Percentiles rank a stretch among this genome's conserved stretches.
Evolutionary conservation across 2,797 vertebrate genomes (phyloP).

Genomic region (Tragelaphus oryx): DNA sequence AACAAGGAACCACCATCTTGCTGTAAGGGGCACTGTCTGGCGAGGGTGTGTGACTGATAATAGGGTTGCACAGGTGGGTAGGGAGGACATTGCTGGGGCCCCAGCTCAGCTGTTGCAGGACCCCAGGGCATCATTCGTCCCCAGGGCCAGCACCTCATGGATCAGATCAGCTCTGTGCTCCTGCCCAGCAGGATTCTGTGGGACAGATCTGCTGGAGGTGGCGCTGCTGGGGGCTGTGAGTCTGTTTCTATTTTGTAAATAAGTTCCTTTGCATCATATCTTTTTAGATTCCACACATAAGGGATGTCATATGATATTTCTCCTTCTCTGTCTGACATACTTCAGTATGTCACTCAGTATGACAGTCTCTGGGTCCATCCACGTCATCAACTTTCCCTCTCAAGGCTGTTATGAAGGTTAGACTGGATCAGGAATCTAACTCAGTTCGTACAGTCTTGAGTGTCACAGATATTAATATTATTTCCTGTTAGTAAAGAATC

Average conservation of each 20-base stretch:
- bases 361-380: neutral
- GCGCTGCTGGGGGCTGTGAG: neutral
- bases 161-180: neutral
- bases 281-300: neutral
- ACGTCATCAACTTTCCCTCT: neutral
- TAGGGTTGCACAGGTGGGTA: neutral
- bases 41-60: fast-evolving
- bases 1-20: neutral
- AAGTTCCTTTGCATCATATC: neutral
- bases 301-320: neutral
- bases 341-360: neutral
- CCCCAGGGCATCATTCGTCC: neutral
- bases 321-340: neutral
- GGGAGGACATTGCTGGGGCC: neutral
- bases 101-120: neutral
- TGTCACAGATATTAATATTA: fast-evolving
- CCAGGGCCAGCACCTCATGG: fast-evolving
- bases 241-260: neutral
- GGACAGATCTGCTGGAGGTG: neutral
- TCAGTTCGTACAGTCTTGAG: neutral
- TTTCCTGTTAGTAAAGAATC: neutral
- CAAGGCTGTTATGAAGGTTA: neutral
- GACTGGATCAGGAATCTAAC: too few species aligned
- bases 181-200: neutral
- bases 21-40: neutral